Base-by-base conservation (phyloP, 2,113 vertebrate species). In the Phycodurus eques region DNA sequence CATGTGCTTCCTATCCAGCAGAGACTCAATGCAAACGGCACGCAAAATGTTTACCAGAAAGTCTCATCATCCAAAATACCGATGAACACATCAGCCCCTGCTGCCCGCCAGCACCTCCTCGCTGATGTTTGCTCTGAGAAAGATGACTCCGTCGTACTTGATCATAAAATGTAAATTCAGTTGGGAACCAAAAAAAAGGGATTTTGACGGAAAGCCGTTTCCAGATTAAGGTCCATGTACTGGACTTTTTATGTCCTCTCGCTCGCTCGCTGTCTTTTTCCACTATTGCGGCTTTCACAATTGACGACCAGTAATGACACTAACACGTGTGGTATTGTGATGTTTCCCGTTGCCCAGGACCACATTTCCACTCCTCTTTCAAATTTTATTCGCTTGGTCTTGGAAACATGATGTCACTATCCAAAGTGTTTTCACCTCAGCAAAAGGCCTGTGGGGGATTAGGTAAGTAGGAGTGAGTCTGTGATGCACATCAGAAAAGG, bases 1-100 rank as follows among this genome's bases (percentile, higher is more conserved):
- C 87, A 89, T 85, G 85, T 87, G 83, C 76, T 85, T 86, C 76
- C 74, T 83, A 75, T 87, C 83, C 54, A 42, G 62, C 51, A 20
- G 68, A 42, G 61, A 81, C 43, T 70, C 56, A 68, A 62, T 56
- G 46, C 54, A 65, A 86, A 33, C 78, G 71, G 62, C 49, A 22
- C 19, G 8, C 56, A 62, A 75, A 63, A 61, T 70, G 62, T 85
- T 85, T 66, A 79, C 51, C 56, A 78, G 80, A 81, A 76, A 49
- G 33, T 69, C 72, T 78, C 72, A 85, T 90, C 88, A 66, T 49
- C 14, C 56, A 67, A 46, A 43, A 46, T 62, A 57, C 22, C 64
- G 73, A 89, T 81, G 86, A 88, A 86, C 56, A 85, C 9, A 72
- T 69, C 69, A 64, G 69, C 62, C 35, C 61, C 53, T 14, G 31